Evolutionary conservation across 2,888 invertebrate species (phyloP).

Genomic region (Campaea margaritaria): DNA sequence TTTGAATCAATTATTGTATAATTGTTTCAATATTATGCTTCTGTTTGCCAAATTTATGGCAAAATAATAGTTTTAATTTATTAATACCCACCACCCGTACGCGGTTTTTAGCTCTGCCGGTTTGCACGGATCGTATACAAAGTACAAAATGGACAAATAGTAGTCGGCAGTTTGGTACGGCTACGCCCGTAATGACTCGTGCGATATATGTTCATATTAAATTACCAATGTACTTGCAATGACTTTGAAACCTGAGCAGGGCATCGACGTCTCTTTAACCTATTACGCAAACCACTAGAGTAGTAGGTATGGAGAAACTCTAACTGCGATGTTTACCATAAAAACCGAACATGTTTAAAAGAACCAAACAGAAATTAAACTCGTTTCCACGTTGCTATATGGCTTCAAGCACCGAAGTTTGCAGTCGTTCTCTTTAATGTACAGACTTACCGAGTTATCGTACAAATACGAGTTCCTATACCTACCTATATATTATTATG

Average conservation of each 20-base stretch:
- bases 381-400: slow-evolving; percentile 24
- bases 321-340: slow-evolving; percentile 16
- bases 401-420: slow-evolving; percentile 30
- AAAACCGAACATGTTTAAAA: slow-evolving; percentile 18
- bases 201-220: neutral
- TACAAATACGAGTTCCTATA: too few species aligned
- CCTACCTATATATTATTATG: slow-evolving; percentile 1
- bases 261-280: neutral
- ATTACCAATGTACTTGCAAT: slow-evolving; percentile 4
- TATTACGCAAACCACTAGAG: neutral
- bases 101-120: too few species aligned
- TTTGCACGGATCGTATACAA: too few species aligned
- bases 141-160: too few species aligned
- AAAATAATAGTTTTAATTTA: too few species aligned
- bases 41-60: too few species aligned
- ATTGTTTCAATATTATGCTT: too few species aligned
- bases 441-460: slow-evolving; percentile 32
- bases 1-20: too few species aligned
- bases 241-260: slow-evolving; percentile 9
- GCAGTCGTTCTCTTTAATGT: slow-evolving; percentile 46
- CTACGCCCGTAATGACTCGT: too few species aligned
- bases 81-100: too few species aligned
- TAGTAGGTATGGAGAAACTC: slow-evolving; percentile 3
- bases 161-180: too few species aligned
- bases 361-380: slow-evolving; percentile 16